Conservation (phyloP, 64 coral and sea anemone species). For the Orbicella faveolata region DNA sequence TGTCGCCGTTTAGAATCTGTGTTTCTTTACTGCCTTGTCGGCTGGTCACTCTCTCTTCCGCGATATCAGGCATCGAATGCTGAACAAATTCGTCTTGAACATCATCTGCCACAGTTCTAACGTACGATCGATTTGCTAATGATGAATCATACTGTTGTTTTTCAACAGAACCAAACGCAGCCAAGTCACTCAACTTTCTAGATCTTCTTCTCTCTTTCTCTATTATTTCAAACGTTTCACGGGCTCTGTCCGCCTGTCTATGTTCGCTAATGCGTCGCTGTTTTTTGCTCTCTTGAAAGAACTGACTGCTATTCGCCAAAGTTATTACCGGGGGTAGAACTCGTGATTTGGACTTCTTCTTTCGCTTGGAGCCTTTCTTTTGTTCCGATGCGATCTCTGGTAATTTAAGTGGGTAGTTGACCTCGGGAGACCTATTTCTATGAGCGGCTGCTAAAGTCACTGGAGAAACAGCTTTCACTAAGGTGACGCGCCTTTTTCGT, state of each 20-base stretch:
- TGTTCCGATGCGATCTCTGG: neutral
- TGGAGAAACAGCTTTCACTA: slow-evolving; percentile 20
- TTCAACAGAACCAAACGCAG: neutral
- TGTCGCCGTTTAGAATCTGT: neutral
- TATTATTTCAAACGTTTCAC: neutral
- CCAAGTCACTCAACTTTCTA: neutral
- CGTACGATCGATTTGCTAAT: neutral
- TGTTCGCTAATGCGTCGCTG: neutral
- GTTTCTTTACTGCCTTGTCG: neutral
- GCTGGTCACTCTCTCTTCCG: neutral
- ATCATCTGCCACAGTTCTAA: neutral
- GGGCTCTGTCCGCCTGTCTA: neutral
- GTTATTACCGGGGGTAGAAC: slow-evolving; percentile 19
- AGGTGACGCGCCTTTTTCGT: slow-evolving; percentile 1
- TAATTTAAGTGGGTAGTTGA: neutral
- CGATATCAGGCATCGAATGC: neutral
- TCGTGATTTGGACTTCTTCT: neutral
- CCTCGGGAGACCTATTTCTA: neutral
- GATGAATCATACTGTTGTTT: neutral
- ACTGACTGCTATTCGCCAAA: slow-evolving; percentile 19
- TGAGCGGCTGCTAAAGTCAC: neutral
- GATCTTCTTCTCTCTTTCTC: neutral
- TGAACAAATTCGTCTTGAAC: neutral
- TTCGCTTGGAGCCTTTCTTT: neutral
- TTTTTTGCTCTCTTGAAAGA: slow-evolving; percentile 7